A percentile compares a stretch with the other conserved stretches of the same genome.
phyloP scores from a whole-genome alignment of 2,888 invertebrate species.

The Cantharis rufa region DNA sequence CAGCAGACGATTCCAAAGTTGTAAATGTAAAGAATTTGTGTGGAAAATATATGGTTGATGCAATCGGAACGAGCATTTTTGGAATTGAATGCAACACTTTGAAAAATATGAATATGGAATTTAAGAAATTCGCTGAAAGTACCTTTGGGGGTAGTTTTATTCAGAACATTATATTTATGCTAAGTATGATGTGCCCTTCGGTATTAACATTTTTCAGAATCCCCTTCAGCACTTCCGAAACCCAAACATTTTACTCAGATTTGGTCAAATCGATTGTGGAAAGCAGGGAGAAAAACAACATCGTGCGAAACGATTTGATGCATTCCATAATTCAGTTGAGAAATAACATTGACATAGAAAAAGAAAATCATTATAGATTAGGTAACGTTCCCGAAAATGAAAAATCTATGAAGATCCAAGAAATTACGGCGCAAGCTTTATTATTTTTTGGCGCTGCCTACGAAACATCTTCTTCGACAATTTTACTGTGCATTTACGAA shows the following conservation, averaged over 20 bases:
- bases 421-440: slow-evolving; percentile 38
- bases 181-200: neutral
- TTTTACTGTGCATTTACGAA: slow-evolving; percentile 58
- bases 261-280: neutral
- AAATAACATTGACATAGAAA: neutral
- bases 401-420: slow-evolving; percentile 15
- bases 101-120: slow-evolving; percentile 46
- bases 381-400: neutral
- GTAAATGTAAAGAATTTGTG: no score
- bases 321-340: slow-evolving; percentile 4
- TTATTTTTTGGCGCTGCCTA: slow-evolving; percentile 48
- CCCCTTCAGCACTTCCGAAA: neutral
- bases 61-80: slow-evolving; percentile 51
- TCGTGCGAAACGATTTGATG: neutral
- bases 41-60: slow-evolving; percentile 48
- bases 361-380: neutral
- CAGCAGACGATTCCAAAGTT: no score
- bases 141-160: slow-evolving; percentile 33
- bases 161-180: no score
- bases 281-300: neutral
- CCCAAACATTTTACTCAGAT: neutral
- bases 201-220: neutral
- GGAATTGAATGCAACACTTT: slow-evolving; percentile 55
- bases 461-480: slow-evolving; percentile 50
- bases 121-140: slow-evolving; percentile 39